Percentiles rank a stretch among this genome's conserved stretches.
These are phyloP conservation scores for Amblyornis subalaris DNA, from an alignment of 2,113 vertebrate species.

Conservation along the genomic window DNA sequence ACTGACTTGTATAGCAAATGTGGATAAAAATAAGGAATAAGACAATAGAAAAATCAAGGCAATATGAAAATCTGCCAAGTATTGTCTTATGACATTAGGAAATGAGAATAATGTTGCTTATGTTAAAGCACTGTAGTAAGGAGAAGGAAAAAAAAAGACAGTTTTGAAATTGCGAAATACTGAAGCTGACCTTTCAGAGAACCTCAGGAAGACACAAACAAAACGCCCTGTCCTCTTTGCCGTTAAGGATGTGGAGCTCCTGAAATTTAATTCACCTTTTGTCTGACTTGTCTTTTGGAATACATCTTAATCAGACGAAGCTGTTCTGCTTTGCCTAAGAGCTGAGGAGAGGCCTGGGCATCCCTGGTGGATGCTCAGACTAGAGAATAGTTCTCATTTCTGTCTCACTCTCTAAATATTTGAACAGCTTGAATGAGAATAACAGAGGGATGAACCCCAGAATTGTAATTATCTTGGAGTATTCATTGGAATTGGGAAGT, in stretches of 20 bases:
- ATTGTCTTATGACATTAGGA: not conserved
- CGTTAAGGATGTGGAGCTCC: not conserved
- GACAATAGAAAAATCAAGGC: not conserved
- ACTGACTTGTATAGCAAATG: not conserved
- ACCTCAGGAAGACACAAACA: not conserved
- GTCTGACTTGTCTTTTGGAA: not conserved
- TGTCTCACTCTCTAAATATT: slow-evolving; percentile 3
- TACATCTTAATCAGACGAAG: not conserved
- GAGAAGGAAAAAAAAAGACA: not conserved
- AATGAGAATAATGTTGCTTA: not conserved
- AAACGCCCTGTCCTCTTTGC: not conserved
- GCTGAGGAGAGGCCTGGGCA: not conserved
- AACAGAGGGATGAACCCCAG: not conserved
- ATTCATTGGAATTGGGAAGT: not conserved
- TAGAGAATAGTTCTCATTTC: not conserved
- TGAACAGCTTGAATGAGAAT: not conserved
- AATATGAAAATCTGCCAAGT: not conserved
- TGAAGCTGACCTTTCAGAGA: not conserved
- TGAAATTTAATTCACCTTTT: not conserved
- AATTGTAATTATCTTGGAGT: not conserved
- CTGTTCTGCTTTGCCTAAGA: not conserved
- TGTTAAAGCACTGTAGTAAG: not conserved
- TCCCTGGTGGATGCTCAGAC: not conserved
- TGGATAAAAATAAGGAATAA: not conserved
- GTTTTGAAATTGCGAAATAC: not conserved